Evolutionary conservation across 1,140 invertebrate genomes (phyloP), one percentile per base, ranked within the genome.

Genomic region (Ceratoteleas bidentatus): DNA sequence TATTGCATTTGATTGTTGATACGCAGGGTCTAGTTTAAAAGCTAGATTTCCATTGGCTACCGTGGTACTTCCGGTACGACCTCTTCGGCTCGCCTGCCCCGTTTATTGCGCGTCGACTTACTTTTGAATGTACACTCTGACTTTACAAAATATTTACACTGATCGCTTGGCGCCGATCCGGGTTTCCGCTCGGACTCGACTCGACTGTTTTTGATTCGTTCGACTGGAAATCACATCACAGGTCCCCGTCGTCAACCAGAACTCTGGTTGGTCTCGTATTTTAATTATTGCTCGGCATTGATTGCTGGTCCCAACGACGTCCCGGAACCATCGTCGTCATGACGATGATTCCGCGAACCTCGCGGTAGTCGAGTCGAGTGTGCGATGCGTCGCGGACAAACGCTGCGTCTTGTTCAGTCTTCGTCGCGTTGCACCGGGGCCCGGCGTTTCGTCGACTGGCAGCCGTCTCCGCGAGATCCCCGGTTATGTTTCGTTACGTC

Each of bases 1-100:
- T 80, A 81, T 83, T 84, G 81, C 77, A 82, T 87, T 85, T 87
- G 86, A 87, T 87, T 88, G 86, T 85, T 87, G 77, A 87, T 84
- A 88, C 85, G 80, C 87, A 82, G 61, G 76, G 50, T 53, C 81
- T 81, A 82, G 64, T 65, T 81, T 81, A 85, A 69, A 57, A 84
- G 74, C 70, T 87, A 85, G 43, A 24, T 24, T 68, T 78, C 53
- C 68, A 80, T 84, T 57, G 57, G 69, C 64, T 80, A 73, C 60
- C 60, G 72, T 69, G 68, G 72, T 57, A 32, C 61, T 36, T 49
- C 53, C 6, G n/a, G 6, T 74, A 2, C 36, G 36, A 11, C 13
- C 45, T 43, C 6, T 47, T 13, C 45, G 13, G 11, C 45, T 2
- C 11, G 13, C 13, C 11, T 13, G 6, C 13, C 45, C 45, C 0